phyloP scores from a whole-genome alignment of 2,113 vertebrate species.

The Callipepla squamata region DNA sequence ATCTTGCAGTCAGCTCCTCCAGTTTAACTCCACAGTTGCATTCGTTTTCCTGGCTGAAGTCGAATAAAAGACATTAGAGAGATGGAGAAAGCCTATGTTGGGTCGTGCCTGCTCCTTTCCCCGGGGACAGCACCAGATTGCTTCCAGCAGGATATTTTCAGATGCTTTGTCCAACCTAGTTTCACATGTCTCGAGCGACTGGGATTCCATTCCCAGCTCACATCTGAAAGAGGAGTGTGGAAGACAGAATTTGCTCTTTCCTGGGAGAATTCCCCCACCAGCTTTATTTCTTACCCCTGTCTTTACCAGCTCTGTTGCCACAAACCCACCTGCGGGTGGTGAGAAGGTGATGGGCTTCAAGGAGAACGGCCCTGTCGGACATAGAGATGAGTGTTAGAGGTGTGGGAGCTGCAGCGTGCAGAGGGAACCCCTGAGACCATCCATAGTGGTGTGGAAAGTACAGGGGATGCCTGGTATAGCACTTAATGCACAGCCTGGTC shows the following conservation, averaged over 20 bases:
- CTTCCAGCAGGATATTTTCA: conserved; percentile 29
- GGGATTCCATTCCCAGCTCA: neutral
- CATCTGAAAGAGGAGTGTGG: neutral
- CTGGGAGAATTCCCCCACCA: neutral
- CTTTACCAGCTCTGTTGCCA: neutral
- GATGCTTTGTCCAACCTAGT: conserved; percentile 5
- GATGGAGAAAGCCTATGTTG: neutral
- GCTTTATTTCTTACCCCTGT: neutral
- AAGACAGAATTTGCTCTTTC: neutral
- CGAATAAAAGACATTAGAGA: neutral
- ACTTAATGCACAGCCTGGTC: no score
- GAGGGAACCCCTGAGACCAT: neutral
- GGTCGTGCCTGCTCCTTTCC: neutral
- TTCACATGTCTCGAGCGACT: neutral
- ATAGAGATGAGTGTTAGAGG: neutral
- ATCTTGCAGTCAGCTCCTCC: neutral
- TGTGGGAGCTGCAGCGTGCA: neutral
- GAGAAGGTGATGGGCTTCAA: neutral
- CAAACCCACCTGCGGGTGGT: neutral
- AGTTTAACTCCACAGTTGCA: neutral
- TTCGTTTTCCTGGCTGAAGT: neutral
- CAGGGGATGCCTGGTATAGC: rapidly evolving
- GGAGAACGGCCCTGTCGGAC: neutral
- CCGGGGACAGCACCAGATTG: neutral
- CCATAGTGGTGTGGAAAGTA: neutral